phyloP scores from a whole-genome alignment of 2,797 vertebrate genomes.

The Clarias fuscus region DNA sequence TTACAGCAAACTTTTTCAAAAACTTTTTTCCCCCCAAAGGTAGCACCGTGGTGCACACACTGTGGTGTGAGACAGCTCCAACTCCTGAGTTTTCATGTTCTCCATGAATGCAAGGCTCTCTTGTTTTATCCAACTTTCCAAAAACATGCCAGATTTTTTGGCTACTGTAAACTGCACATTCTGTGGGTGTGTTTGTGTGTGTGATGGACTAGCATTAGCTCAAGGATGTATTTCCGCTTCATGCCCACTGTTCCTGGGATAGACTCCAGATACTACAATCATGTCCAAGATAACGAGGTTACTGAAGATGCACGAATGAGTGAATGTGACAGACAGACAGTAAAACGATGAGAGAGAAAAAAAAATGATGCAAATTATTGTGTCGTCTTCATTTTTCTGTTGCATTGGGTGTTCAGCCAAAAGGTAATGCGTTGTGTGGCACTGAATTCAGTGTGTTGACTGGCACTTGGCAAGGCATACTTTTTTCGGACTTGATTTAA shows the following conservation, averaged over 20 bases:
- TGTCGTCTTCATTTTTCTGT: background rate
- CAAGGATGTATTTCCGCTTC: background rate
- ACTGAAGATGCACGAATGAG: background rate
- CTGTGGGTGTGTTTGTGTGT: background rate
- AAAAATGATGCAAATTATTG: background rate
- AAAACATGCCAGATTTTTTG: background rate
- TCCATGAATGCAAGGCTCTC: background rate
- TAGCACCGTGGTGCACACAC: background rate
- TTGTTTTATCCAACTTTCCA: background rate
- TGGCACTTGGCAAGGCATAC: background rate
- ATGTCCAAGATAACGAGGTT: background rate
- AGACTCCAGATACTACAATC: background rate
- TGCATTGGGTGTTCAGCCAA: background rate
- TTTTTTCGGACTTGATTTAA: background rate
- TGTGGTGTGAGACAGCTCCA: background rate
- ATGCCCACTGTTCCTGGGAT: background rate
- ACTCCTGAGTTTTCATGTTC: background rate
- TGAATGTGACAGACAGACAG: background rate
- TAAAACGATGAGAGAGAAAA: background rate
- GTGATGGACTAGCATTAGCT: background rate
- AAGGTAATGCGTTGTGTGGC: background rate
- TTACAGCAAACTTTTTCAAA: background rate
- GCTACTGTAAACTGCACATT: too few relatives aligned
- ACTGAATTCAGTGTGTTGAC: background rate
- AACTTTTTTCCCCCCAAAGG: background rate